Percentiles rank a stretch among this genome's conserved stretches.
Conservation (phyloP, 2,888 invertebrate genomes). For the Mycalesis mineus region DNA sequence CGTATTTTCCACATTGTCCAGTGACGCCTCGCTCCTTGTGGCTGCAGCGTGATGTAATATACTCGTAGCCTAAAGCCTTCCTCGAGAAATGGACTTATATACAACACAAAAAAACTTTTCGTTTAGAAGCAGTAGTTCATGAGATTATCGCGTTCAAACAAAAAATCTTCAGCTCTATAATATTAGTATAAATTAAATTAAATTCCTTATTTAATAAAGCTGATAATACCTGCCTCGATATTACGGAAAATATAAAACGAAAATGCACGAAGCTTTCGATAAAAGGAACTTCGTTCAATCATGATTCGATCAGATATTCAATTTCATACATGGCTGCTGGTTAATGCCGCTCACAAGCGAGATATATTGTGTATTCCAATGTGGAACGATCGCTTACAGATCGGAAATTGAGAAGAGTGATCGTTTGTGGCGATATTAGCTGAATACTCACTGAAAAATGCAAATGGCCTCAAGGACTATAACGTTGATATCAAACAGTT, state of each 20-base stretch:
- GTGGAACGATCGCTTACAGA: background rate
- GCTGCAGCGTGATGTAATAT: too few relatives aligned
- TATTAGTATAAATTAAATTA: too few relatives aligned
- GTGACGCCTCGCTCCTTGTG: too few relatives aligned
- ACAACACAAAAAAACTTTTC: too few relatives aligned
- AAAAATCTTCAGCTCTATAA: too few relatives aligned
- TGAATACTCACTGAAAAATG: background rate
- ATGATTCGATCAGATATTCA: conserved; percentile 2
- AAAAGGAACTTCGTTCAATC: background rate
- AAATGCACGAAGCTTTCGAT: background rate
- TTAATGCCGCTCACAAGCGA: background rate
- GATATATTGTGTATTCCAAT: background rate
- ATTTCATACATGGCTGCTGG: background rate
- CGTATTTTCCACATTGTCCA: too few relatives aligned
- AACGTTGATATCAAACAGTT: background rate
- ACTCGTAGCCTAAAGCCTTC: too few relatives aligned
- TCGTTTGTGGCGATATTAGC: background rate
- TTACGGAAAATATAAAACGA: background rate
- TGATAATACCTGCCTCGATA: background rate
- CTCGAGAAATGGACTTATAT: too few relatives aligned
- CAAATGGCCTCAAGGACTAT: background rate
- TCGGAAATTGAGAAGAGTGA: background rate
- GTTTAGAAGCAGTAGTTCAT: too few relatives aligned
- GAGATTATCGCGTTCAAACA: too few relatives aligned
- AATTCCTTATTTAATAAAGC: too few relatives aligned